Evolutionary conservation across 2,113 vertebrate genomes (phyloP), one percentile per base, ranked within the genome.

Genomic region (Oncorhynchus tshawytscha): DNA sequence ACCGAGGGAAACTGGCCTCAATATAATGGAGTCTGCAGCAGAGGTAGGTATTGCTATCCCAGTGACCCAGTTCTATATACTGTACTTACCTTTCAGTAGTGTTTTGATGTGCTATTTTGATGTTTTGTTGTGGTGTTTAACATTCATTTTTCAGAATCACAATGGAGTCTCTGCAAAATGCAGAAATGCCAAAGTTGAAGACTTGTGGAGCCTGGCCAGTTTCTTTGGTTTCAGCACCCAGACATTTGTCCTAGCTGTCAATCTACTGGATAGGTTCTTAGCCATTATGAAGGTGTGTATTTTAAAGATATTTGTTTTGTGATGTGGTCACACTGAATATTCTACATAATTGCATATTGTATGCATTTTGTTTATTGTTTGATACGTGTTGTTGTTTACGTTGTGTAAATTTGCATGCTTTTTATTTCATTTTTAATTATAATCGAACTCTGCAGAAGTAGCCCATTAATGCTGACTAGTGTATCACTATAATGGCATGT

Each of bases 171-270:
- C 95, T 82, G 93, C 95, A 1, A 95, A 95, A 89, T 92, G 95
- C 89, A 95, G 98, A 88, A 95, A 99, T 81, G 90, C 91, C 80
- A 94, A 94, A 91, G 97, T 97, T 76, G 96, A 97, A 88, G 98
- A 98, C 81, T 92, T 99, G 60, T 97, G 96, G 95, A 95, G 97
- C 62, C 89, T 99, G 88, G 96, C 95, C 81, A 99, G 92, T 88
- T 99, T 99, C 83, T 99, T 98, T 65, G 97, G 96, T 71, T 97
- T 96, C 92, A 93, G 95, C 84, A 97, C 96, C 45, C 95, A 97
- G 87, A 99, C 97, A 0, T 99, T 99, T 91, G 97, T 97, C 73
- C 90, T 96, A 89, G 95, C 98, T 78, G 96, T 97, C 74, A 99
- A 96, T 89, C 94, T 99, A 82, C 91, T 99, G 82, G 98, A 99